Evolutionary conservation across 2,113 vertebrate genomes (phyloP), one percentile per base, ranked within the genome.

Genomic region (Cryptoleucopteryx plumbea): DNA sequence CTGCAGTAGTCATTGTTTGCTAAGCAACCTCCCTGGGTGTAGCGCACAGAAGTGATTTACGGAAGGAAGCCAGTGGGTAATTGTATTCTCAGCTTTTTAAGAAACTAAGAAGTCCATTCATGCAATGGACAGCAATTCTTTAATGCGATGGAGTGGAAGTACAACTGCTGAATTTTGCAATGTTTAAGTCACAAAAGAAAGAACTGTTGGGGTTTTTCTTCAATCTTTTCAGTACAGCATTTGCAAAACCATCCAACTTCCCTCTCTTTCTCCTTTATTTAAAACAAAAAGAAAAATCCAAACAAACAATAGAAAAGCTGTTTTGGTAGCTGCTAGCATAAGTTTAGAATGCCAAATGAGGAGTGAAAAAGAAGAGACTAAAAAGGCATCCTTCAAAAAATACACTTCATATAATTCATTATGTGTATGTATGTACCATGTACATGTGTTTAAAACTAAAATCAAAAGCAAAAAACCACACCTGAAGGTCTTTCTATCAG

Each of bases 391-490:
- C 19, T 45, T 43, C 32, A 43, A 58, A 78, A 80, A 40, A 31
- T 21, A 36, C 0, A 2, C 3, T 58, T 84, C 9, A 11, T 25
- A 10, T 22, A 72, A 43, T 27, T 67, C 4, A 19, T n/a, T 45
- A n/a, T 16, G 4, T 19, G 3, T 43, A 52, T 4, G 7, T 20
- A 47, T 1, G 0, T 10, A 66, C 8, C 8, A 55, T 1, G 11
- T 8, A 42, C 2, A 6, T 1, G 2, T 17, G 21, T 18, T 48
- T 7, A 47, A 19, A 82, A 55, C 2, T 26, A 20, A 73, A 38
- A 65, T 40, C 7, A 48, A 45, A 45, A 4, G 11, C 1, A 52
- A 56, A 89, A 16, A 48, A 8, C 0, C 18, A 36, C 17, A 67
- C 3, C 21, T 61, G 9, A 72, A 48, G 1, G 3, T n/a, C 32